Evolutionary conservation across 1,140 invertebrate species (phyloP).

Genomic region (Pararge aegeria): DNA sequence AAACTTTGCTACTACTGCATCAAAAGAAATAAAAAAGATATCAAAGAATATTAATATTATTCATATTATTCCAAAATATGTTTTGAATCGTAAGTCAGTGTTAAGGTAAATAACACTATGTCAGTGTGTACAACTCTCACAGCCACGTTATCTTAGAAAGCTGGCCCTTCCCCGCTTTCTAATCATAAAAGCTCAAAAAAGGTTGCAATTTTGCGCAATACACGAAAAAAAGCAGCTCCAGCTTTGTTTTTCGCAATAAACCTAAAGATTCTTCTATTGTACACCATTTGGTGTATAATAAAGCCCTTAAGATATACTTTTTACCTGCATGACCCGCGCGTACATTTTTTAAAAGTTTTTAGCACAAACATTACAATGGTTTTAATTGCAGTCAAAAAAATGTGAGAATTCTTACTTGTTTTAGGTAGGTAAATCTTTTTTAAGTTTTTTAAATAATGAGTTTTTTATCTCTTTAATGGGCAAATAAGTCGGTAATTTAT

Average conservation of each 20-base stretch:
- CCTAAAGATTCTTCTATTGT: slow-evolving; percentile 1
- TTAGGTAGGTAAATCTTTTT: neutral
- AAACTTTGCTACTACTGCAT: no score
- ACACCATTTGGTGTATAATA: neutral
- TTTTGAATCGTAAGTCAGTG: no score
- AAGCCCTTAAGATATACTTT: slow-evolving; percentile 1
- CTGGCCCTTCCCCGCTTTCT: slow-evolving; percentile 5
- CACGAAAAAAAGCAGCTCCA: neutral
- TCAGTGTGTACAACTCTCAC: neutral
- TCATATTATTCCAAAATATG: no score
- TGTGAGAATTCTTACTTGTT: neutral
- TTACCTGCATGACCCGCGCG: neutral
- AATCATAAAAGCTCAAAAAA: slow-evolving; percentile 1
- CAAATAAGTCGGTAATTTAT: no score
- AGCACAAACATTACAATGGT: neutral
- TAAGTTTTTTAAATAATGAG: no score
- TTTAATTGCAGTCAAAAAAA: neutral
- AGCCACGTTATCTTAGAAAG: slow-evolving; percentile 1
- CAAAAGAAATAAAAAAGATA: no score
- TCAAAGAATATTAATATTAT: no score
- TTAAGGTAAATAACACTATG: neutral
- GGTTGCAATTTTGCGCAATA: slow-evolving; percentile 10
- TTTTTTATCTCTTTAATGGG: no score
- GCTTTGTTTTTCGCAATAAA: slow-evolving; percentile 9
- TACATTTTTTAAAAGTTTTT: neutral